These are phyloP conservation scores for Acleris cristana DNA, from an alignment of 2,888 invertebrate genomes.

Conservation along the genomic window DNA sequence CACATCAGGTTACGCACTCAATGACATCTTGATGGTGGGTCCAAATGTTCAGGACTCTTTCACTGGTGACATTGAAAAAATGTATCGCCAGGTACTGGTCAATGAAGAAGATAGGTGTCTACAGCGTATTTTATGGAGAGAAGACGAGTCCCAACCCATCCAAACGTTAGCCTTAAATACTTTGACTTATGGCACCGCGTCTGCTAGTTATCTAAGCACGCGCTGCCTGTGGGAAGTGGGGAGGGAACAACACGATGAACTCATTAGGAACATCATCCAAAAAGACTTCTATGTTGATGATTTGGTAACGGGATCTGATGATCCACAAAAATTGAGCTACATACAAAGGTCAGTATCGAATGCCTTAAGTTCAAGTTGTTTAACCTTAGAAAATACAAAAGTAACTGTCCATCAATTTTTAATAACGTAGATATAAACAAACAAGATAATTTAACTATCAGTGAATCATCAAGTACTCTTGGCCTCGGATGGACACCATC, in stretches of 20 bases:
- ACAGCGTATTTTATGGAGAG: constrained; percentile 44
- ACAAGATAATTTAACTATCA: constrained; percentile 40
- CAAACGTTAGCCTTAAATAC: constrained; percentile 44
- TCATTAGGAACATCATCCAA: background rate
- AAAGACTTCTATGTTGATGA: constrained; percentile 17
- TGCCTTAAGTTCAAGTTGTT: background rate
- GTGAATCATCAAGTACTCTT: constrained; percentile 42
- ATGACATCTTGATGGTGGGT: constrained; percentile 45
- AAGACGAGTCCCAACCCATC: constrained; percentile 37
- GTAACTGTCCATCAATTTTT: constrained; percentile 2
- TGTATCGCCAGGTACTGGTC: constrained; percentile 41
- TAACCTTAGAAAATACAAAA: constrained; percentile 18
- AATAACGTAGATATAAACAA: constrained; percentile 22
- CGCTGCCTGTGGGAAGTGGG: constrained; percentile 8
- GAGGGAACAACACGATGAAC: constrained; percentile 1
- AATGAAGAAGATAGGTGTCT: constrained; percentile 25
- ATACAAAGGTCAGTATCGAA: constrained; percentile 5
- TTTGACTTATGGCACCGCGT: constrained; percentile 53
- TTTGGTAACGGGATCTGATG: constrained; percentile 12
- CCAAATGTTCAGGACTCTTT: constrained; percentile 44
- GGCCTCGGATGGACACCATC: constrained; percentile 13
- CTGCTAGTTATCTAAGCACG: constrained; percentile 41
- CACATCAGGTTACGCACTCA: constrained; percentile 42
- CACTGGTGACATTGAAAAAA: constrained; percentile 44
- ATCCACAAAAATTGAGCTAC: background rate